Base-by-base conservation (phyloP, 2,888 invertebrate genomes). In the Epiblema foenella region DNA sequence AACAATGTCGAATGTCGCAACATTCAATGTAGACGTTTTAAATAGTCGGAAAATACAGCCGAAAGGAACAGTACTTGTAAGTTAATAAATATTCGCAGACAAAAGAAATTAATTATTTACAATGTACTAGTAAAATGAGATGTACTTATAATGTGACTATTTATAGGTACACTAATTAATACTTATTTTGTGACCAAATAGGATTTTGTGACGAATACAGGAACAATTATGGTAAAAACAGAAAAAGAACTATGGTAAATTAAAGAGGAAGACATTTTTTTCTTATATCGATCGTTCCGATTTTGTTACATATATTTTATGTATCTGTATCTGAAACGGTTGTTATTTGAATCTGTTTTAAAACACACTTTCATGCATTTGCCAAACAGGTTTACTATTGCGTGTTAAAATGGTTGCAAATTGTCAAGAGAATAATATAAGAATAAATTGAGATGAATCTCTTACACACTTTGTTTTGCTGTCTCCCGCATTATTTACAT, bases 111-210 rank as follows among this genome's bases (percentile, higher is more conserved):
- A 51, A 37, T 24, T 24, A 69, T 39, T 56, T 56, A 39, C 18
- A 64, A 58, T 69, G 46, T 57, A 51, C 63, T 62, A 52, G 56
- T 69, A 68, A 46, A 51, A 57, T 69, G 46, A 18, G 51, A 52
- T 69, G 64, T 69, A 64, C 69, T 69, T 64, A 58, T 69, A 58
- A 24, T 42, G 18, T 64, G 39, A 42, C 24, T 64, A 67, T 52
- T 68, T 42, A 39, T n/a, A n/a, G n/a, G n/a, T n/a, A n/a, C 58
- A 51, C 63, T 64, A 58, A 39, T 51, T 42, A 58, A 69, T 63
- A 64, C 51, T 69, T 69, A 60, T 54, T 24, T 68, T 68, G 20
- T 54, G 39, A 60, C 60, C 42, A 15, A 52, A 59, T 52, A 54
- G 8, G 18, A 64, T 69, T 64, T 69, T 69, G 69, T 64, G 69